A percentile compares a stretch with the other conserved stretches of the same genome.
Evolutionary conservation across 1,140 invertebrate genomes (phyloP).

Genomic region (Sipha flava): DNA sequence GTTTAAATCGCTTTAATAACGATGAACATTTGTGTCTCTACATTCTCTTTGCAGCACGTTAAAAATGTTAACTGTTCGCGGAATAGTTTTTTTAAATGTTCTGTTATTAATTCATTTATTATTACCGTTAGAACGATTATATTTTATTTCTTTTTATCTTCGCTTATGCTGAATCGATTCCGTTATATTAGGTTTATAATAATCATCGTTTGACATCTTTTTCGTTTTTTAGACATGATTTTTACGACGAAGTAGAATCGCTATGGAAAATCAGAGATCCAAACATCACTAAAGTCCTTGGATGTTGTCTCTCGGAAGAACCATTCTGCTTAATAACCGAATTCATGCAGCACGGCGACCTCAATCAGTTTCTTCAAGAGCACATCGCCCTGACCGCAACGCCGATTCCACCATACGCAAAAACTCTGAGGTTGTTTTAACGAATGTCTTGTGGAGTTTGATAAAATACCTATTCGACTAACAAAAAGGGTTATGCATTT

Average conservation of each 20-base stretch:
- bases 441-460: neutral
- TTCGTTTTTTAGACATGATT: slow-evolving; percentile 49
- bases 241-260: slow-evolving; percentile 60
- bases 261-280: slow-evolving; percentile 65
- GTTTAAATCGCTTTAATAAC: neutral
- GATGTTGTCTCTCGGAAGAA: slow-evolving; percentile 64
- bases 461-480: neutral
- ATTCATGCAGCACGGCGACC: slow-evolving; percentile 57
- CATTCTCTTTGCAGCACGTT: too few relatives aligned
- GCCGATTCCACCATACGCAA: slow-evolving; percentile 49
- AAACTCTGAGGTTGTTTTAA: slow-evolving; percentile 52
- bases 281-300: slow-evolving; percentile 58
- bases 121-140: too few relatives aligned
- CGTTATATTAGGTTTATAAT: neutral
- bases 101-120: too few relatives aligned
- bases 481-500: slow-evolving; percentile 34
- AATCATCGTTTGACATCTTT: neutral
- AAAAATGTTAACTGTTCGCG: too few relatives aligned
- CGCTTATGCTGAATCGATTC: neutral
- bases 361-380: slow-evolving; percentile 68
- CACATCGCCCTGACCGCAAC: slow-evolving; percentile 62
- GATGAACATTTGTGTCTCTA: too few relatives aligned
- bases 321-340: slow-evolving; percentile 62
- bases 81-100: too few relatives aligned
- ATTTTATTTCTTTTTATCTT: neutral